Evolutionary conservation across 2,113 vertebrate genomes (phyloP), one percentile per base, ranked within the genome.

Genomic region (Hemicordylus capensis): DNA sequence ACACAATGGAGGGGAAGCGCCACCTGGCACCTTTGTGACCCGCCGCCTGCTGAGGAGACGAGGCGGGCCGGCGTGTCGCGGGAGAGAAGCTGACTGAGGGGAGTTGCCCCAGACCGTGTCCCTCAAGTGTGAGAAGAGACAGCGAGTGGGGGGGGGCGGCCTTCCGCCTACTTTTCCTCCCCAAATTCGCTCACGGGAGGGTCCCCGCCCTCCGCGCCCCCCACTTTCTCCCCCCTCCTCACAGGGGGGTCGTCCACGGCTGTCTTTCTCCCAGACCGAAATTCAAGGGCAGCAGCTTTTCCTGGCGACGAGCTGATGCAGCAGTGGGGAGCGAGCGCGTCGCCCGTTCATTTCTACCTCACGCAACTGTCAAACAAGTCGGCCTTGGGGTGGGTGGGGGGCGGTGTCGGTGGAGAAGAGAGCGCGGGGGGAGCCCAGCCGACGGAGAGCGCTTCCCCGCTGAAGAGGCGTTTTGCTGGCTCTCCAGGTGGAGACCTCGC

Each of bases 1-100:
- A 22, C n/a, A 34, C 24, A 66, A 51, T 81, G 88, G 59, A 80
- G 73, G 66, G 82, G 88, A 86, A 76, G 77, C 20, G 87, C 51
- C 51, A 69, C 34, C 74, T 85, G 81, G 88, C 80, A 46, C 73
- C 77, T 88, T 67, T 76, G 82, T 74, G 66, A 22, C 7, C 39
- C 48, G 26, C 31, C 4, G 22, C n/a, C 20, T 39, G 4, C 19
- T 63, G 17, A 3, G 6, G 20, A 7, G 22, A 72, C 26, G 51
- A 37, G 5, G 51, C 28, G 44, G 39, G 20, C 14, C 3, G 42
- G 46, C 3, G 31, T 48, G 1, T 5, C 1, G 17, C 1, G 58
- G 31, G 2, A 17, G 19, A 4, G 9, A 42, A 26, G 22, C 34
- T 22, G 66, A 6, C 39, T n/a, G n/a, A n/a, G n/a, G n/a, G n/a